phyloP scores from a whole-genome alignment of 2,888 invertebrate species.

The Orthosia gothica region DNA sequence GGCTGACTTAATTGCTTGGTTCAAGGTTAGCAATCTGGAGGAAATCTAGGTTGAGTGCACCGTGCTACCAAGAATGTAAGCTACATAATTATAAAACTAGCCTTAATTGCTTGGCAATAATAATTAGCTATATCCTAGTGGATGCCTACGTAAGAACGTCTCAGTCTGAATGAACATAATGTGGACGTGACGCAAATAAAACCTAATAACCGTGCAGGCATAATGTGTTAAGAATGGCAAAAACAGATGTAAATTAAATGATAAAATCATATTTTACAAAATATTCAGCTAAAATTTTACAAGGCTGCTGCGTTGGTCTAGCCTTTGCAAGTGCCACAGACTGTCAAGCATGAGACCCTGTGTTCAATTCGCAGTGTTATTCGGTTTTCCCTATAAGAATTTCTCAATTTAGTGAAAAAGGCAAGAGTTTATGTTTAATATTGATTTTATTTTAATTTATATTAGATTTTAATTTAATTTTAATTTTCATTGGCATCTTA shows the following conservation, averaged over 20 bases:
- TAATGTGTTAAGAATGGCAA: conserved; percentile 11
- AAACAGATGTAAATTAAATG: conserved; percentile 25
- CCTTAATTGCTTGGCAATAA: neutral
- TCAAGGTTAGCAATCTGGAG: conserved; percentile 7
- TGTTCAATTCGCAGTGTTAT: no score
- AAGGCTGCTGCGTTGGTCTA: no score
- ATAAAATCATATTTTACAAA: conserved; percentile 10
- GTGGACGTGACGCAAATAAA: conserved; percentile 11
- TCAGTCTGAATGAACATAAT: conserved; percentile 4
- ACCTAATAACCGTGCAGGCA: neutral
- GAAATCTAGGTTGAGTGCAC: neutral
- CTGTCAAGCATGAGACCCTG: no score
- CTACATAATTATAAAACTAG: neutral
- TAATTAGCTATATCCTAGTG: neutral
- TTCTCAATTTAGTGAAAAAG: no score
- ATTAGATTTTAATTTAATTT: no score
- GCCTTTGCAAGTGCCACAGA: no score
- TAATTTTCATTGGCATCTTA: no score
- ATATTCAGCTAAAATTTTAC: no score
- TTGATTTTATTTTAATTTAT: no score
- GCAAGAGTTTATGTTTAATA: no score
- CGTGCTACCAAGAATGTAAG: neutral
- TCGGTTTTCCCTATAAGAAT: no score
- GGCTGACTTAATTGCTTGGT: neutral
- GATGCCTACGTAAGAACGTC: neutral